Evolutionary conservation across 1,140 invertebrate species (phyloP), one percentile per base, ranked within the genome.

Genomic region (Drosophila cardini): DNA sequence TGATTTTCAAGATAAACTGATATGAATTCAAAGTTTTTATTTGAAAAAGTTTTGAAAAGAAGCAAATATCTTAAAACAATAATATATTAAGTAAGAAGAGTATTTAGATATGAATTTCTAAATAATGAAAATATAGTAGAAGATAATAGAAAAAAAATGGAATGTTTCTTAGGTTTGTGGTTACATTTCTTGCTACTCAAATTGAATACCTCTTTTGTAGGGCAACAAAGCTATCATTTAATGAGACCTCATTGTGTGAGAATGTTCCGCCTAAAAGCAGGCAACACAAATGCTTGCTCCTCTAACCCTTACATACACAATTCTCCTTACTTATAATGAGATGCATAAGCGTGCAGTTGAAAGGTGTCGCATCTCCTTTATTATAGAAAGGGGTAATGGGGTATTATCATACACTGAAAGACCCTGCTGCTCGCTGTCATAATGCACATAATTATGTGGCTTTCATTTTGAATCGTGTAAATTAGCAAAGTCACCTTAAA

Each of bases 401-500:
- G 32, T 53, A 16, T 52, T 36, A 32, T 42, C 36, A 4, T 40
- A n/a, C 45, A 0, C 10, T 30, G 15, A 9, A 6, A 34, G 34
- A 30, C 7, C 48, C 30, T 32, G 16, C 18, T 10, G 16, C 18
- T 6, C 36, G 5, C 30, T 52, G 36, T 26, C 48, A 53, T 53
- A 13, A 21, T 50, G 34, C 42, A 58, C 21, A 52, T 45, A 67
- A 48, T 71, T 57, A 65, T 72, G 38, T 30, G 45, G 55, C 55
- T 45, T 52, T 11, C 64, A 69, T 56, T 72, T 69, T 73, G 71
- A 73, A 73, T 69, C 48, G 71, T 53, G 71, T 68, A 69, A 69
- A 73, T 73, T 73, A 73, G 71, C 40, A 60, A 67, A 68, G 60
- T 32, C 56, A 40, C 56, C 40, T 73, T 42, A 55, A 69, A 60